Conservation (phyloP, 2,797 vertebrate species). For the Sardinella longiceps region DNA sequence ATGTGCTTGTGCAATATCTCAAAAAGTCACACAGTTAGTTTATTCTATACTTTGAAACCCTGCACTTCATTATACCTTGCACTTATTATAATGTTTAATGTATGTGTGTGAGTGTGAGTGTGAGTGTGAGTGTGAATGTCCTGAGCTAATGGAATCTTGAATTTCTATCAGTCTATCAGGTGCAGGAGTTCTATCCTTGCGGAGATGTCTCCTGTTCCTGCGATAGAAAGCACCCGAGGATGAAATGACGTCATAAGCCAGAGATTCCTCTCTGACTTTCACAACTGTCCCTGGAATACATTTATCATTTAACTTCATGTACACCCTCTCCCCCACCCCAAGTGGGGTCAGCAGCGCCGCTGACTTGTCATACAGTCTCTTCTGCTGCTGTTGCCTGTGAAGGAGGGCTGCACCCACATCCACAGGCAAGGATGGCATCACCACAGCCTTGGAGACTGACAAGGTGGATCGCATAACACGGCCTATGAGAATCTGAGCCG, state of each 20-base stretch:
- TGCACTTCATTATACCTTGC: too few relatives aligned
- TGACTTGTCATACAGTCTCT: too few relatives aligned
- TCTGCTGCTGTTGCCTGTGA: background rate
- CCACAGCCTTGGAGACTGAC: background rate
- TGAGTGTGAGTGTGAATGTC: too few relatives aligned
- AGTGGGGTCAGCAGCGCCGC: background rate
- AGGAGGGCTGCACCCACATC: too few relatives aligned
- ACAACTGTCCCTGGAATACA: background rate
- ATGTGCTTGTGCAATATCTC: too few relatives aligned
- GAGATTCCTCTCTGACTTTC: background rate
- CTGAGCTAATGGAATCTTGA: too few relatives aligned
- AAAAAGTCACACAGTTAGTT: too few relatives aligned
- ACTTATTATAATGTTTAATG: too few relatives aligned
- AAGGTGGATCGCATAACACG: slow-evolving; percentile 17
- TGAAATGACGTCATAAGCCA: background rate
- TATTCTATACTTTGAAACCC: too few relatives aligned
- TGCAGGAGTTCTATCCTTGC: background rate
- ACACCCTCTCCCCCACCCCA: background rate
- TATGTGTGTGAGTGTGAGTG: too few relatives aligned
- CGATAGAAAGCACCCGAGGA: background rate
- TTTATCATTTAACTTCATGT: background rate
- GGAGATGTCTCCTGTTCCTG: slow-evolving; percentile 28
- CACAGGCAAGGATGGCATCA: background rate
- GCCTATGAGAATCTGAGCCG: slow-evolving; percentile 33
- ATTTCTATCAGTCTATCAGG: too few relatives aligned